These are phyloP conservation scores for Pyrocoelia pectoralis DNA, from an alignment of 2,888 invertebrate genomes.

Conservation along the genomic window DNA sequence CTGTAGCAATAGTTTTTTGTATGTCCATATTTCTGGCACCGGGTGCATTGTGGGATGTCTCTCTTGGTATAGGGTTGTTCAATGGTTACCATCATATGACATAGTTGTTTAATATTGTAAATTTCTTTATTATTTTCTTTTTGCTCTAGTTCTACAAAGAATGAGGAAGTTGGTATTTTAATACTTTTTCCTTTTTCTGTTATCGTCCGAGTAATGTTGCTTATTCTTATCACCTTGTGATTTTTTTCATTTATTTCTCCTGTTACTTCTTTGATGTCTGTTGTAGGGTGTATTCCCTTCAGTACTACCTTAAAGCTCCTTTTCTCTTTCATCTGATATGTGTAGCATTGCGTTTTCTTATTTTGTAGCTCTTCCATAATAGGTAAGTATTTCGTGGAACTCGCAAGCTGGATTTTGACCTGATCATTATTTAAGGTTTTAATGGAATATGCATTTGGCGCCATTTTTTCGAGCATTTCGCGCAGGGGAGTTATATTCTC, in stretches of 20 bases:
- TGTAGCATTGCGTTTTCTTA: conserved; percentile 13
- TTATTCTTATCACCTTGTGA: not conserved
- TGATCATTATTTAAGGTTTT: conserved; percentile 10
- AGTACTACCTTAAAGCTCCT: conserved; percentile 18
- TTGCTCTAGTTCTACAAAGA: conserved; percentile 4
- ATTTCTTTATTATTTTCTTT: not conserved
- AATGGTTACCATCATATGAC: not conserved
- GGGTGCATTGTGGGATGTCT: not conserved
- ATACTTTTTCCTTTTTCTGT: not conserved
- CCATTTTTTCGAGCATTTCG: not conserved
- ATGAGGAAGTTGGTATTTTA: not conserved
- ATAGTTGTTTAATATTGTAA: not conserved
- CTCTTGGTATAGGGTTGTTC: conserved; percentile 1
- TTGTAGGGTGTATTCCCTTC: not conserved
- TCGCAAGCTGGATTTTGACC: not conserved
- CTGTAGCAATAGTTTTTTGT: not conserved
- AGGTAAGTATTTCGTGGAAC: not conserved
- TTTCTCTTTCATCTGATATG: conserved; percentile 12
- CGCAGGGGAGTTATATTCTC: not conserved
- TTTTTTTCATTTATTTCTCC: not conserved
- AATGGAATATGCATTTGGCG: not conserved
- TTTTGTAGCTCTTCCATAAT: conserved; percentile 7
- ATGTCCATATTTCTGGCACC: not conserved
- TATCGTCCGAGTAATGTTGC: not conserved
- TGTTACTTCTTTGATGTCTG: not conserved